These are phyloP conservation scores for Scarus forsteni DNA, from an alignment of 2,797 vertebrate species.

Conservation along the genomic window DNA sequence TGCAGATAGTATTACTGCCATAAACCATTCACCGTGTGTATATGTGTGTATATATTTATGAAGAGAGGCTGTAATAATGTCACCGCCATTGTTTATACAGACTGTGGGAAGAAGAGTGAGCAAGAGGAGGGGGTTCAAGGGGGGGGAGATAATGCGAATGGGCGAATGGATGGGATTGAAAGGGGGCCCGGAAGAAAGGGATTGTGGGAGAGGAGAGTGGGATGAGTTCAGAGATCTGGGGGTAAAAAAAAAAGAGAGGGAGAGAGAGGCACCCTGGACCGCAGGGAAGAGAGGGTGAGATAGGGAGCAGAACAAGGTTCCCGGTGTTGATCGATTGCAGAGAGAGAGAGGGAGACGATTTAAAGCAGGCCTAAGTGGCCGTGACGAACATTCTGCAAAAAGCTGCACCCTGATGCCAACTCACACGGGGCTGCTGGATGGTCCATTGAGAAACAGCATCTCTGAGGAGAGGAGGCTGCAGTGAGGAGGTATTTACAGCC, in stretches of 20 bases:
- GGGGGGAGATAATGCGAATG: constrained; percentile 55
- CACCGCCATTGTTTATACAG: constrained; percentile 50
- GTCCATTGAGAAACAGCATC: constrained; percentile 35
- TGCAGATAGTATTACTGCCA: constrained; percentile 13
- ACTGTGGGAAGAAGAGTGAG: constrained; percentile 73
- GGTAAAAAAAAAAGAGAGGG: constrained; percentile 21
- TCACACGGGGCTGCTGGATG: constrained; percentile 23
- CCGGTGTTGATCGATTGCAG: constrained; percentile 49
- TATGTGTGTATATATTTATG: background rate
- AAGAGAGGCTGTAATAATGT: constrained; percentile 37
- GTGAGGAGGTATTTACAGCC: constrained; percentile 1
- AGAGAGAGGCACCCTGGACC: constrained; percentile 43
- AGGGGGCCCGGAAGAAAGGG: constrained; percentile 61
- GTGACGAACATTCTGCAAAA: constrained; percentile 63
- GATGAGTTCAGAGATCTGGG: constrained; percentile 63
- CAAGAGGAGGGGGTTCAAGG: constrained; percentile 46
- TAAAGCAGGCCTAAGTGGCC: constrained; percentile 59
- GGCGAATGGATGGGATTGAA: constrained; percentile 57
- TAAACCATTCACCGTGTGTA: constrained; percentile 9
- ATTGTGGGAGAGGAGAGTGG: constrained; percentile 45
- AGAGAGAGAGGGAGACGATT: constrained; percentile 33
- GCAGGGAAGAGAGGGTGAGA: constrained; percentile 24
- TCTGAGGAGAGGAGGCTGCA: constrained; percentile 29
- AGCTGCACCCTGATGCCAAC: constrained; percentile 60
- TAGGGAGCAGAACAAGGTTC: constrained; percentile 56